A percentile compares a stretch with the other conserved stretches of the same genome.
These are phyloP conservation scores for Erinaceus europaeus DNA, from an alignment of 2,113 vertebrate species.

Conservation along the genomic window DNA sequence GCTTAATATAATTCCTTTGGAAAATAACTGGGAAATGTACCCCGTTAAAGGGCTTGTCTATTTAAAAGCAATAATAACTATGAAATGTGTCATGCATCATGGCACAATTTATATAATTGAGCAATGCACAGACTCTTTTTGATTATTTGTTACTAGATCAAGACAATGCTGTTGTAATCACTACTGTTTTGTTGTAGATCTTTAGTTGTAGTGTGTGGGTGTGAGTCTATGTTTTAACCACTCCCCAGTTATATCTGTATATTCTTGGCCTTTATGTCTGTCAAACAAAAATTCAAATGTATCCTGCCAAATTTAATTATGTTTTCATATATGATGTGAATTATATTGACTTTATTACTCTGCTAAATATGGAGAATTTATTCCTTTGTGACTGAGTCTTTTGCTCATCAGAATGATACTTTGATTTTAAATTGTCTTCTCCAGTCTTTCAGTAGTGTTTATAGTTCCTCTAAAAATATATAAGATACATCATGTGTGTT, in stretches of 20 bases:
- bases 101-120: background rate
- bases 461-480: background rate
- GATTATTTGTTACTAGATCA: background rate
- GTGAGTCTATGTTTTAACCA: background rate
- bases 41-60: background rate
- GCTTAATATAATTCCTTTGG: background rate
- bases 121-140: background rate
- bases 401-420: background rate
- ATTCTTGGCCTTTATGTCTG: background rate
- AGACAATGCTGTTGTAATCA: background rate
- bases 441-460: background rate
- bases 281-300: background rate
- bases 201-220: background rate
- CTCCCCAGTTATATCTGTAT: background rate
- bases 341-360: background rate
- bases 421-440: background rate
- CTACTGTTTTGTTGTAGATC: background rate
- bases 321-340: constrained; percentile 10
- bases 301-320: constrained; percentile 3
- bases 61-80: background rate
- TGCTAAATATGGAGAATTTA: background rate
- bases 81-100: background rate
- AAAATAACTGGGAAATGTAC: background rate
- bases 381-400: background rate
- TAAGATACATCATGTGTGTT: background rate